Percentiles rank a stretch among this genome's conserved stretches.
Evolutionary conservation across 1,140 invertebrate species (phyloP).

Genomic region (Drosophila tropicalis): DNA sequence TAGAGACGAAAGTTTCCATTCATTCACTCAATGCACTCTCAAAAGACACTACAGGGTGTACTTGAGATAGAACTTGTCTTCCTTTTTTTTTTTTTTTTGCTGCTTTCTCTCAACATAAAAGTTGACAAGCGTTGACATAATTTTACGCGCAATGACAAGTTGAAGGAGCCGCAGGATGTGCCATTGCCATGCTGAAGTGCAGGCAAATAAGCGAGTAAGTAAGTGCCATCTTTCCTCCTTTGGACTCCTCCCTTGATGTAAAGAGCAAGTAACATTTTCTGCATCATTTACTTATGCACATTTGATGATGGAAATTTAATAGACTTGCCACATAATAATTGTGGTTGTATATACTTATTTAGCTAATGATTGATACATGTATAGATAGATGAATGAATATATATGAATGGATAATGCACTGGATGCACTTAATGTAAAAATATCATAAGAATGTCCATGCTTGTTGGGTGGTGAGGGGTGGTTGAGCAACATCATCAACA

Average conservation of each 20-base stretch:
- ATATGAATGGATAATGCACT: not conserved
- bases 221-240: constrained; percentile 29
- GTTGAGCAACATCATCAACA: constrained; percentile 50
- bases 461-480: not conserved
- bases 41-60: constrained; percentile 66
- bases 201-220: constrained; percentile 51
- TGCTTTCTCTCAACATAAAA: constrained; percentile 59
- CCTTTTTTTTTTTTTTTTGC: constrained; percentile 14
- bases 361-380: constrained; percentile 71
- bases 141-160: constrained; percentile 79
- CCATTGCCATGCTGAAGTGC: constrained; percentile 45
- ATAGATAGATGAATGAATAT: not conserved
- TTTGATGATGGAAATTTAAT: constrained; percentile 66
- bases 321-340: constrained; percentile 75
- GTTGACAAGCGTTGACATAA: constrained; percentile 80
- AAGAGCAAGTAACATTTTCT: constrained; percentile 54
- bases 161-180: constrained; percentile 64
- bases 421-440: constrained; percentile 39
- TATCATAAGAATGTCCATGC: constrained; percentile 45
- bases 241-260: not conserved
- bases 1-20: constrained; percentile 56
- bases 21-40: constrained; percentile 72
- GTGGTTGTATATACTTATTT: constrained; percentile 38
- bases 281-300: constrained; percentile 64
- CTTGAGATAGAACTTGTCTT: constrained; percentile 47